Conservation (phyloP, 1,140 invertebrate genomes). For the Chymomyza costata region DNA sequence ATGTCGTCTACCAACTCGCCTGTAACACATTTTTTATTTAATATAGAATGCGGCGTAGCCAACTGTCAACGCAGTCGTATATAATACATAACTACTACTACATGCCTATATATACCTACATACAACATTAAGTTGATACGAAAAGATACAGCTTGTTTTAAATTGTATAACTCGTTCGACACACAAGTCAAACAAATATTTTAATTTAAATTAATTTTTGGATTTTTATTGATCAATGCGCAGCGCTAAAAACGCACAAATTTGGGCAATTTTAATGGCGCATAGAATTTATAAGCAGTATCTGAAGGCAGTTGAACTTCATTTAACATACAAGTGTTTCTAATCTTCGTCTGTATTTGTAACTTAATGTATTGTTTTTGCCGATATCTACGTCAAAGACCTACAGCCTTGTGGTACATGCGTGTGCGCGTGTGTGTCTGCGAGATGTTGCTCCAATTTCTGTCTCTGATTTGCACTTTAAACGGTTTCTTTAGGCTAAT, state of each 20-base stretch:
- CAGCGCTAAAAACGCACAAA: slow-evolving; percentile 32
- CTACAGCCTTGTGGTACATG: slow-evolving; percentile 58
- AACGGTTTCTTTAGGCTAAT: slow-evolving; percentile 44
- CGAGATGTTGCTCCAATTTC: slow-evolving; percentile 58
- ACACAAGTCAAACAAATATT: slow-evolving; percentile 37
- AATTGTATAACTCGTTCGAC: slow-evolving; percentile 56
- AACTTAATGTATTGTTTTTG: slow-evolving; percentile 45
- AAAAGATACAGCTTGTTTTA: slow-evolving; percentile 54
- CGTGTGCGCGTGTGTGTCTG: too few relatives aligned
- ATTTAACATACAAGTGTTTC: slow-evolving; percentile 20
- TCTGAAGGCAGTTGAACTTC: slow-evolving; percentile 36
- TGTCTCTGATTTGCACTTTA: slow-evolving; percentile 45
- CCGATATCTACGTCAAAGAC: slow-evolving; percentile 16
- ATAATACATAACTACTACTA: too few relatives aligned
- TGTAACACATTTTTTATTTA: too few relatives aligned
- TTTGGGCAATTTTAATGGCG: slow-evolving; percentile 32
- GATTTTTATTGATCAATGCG: slow-evolving; percentile 45
- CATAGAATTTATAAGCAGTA: slow-evolving; percentile 55
- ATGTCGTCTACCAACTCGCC: too few relatives aligned
- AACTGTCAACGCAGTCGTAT: too few relatives aligned
- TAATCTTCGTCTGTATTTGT: slow-evolving; percentile 32
- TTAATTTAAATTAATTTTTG: slow-evolving; percentile 60
- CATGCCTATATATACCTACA: neutral
- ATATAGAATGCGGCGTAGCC: too few relatives aligned
- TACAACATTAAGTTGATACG: slow-evolving; percentile 20